Conservation (phyloP, 2,888 invertebrate genomes). For the Mycalesis mineus region DNA sequence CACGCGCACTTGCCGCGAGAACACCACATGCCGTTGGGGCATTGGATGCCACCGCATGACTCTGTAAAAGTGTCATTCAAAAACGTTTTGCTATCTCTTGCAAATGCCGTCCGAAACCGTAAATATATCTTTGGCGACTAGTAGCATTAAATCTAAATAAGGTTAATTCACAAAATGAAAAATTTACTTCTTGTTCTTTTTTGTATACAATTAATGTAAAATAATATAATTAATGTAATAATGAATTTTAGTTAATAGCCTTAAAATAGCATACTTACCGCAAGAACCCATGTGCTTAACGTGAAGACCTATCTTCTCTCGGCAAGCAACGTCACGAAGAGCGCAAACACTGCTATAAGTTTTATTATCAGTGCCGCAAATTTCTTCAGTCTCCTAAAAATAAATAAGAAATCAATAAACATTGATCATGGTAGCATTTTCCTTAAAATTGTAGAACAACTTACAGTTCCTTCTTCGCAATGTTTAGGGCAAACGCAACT, state of each 20-base stretch:
- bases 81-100: too few relatives aligned
- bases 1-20: constrained; percentile 91
- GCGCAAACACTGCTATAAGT: constrained; percentile 93
- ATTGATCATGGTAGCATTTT: background rate
- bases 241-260: too few relatives aligned
- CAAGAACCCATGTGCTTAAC: constrained; percentile 91
- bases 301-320: constrained; percentile 82
- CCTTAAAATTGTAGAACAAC: constrained; percentile 27
- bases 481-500: constrained; percentile 81
- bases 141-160: too few relatives aligned
- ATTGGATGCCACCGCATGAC: constrained; percentile 86
- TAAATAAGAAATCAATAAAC: background rate
- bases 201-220: too few relatives aligned
- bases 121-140: too few relatives aligned
- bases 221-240: too few relatives aligned
- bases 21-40: constrained; percentile 89
- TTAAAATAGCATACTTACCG: constrained; percentile 82
- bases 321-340: constrained; percentile 87
- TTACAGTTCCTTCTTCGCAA: constrained; percentile 76
- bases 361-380: constrained; percentile 92
- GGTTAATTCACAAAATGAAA: too few relatives aligned
- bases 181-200: too few relatives aligned
- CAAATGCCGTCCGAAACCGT: too few relatives aligned
- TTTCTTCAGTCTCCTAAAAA: constrained; percentile 79
- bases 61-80: constrained; percentile 63